Base-by-base conservation (phyloP, 2,888 invertebrate genomes). In the Punctoribates punctum region DNA sequence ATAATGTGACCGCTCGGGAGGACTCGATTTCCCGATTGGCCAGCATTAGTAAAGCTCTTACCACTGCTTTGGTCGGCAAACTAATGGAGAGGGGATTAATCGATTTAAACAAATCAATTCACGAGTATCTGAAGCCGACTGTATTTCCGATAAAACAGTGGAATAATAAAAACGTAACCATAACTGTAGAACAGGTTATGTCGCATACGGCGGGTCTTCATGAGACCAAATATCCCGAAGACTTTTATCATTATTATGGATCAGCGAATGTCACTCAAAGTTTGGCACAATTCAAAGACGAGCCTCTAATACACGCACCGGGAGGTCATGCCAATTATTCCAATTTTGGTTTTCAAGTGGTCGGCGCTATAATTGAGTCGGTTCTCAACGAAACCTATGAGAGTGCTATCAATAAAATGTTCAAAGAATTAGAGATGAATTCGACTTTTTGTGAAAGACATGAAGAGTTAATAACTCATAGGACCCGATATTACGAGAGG, bases 101-200 rank as follows among this genome's bases (percentile, higher is more conserved):
- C 8, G 29, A 67, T 42, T 74, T 60, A n/a, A 17, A 74, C 1
- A 27, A 20, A 29, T 29, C 74, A 67, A 38, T 74, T 27, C 57
- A 51, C 42, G 17, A 38, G 9, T 57, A 57, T 51, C 65, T 74
- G 23, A 29, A 17, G 6, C 29, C 57, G 8, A 9, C 2, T 23
- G 29, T 73, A 5, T 74, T 74, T 62, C 74, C 74, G 0, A 17
- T 17, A 4, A 74, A 74, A 27, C 25, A 74, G 34, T 74, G 67
- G 62, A 34, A 65, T 9, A 20, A 20, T 17, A 70, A 74, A 25
- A 13, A 25, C 6, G 73, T 60, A 2, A 46, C 20, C n/a, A 67
- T 74, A 8, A 74, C 74, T 13, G 20, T 74, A 6, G 13, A 34
- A 13, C 74, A 74, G n/a, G 17, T 74, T 15, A 42, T 74, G 57